phyloP scores from a whole-genome alignment of 1,140 invertebrate genomes.

The Delia radicum region DNA sequence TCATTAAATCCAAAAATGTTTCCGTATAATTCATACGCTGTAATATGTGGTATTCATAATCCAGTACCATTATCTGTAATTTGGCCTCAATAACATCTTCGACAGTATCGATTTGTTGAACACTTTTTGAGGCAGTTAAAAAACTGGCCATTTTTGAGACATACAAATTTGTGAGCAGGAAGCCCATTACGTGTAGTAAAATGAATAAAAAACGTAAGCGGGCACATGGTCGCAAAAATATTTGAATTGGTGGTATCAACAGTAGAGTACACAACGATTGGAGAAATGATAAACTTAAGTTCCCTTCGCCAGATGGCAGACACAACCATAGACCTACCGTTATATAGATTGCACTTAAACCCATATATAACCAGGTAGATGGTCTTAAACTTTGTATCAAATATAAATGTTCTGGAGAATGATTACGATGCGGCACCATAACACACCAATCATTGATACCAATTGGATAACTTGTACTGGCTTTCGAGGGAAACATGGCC shows the following conservation, averaged over 20 bases:
- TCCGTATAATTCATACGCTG: neutral
- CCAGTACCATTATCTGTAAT: slow-evolving; percentile 18
- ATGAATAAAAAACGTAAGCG: slow-evolving; percentile 41
- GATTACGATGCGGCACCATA: slow-evolving; percentile 44
- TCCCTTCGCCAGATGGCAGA: slow-evolving; percentile 33
- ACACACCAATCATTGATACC: slow-evolving; percentile 49
- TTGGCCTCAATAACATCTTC: slow-evolving; percentile 13
- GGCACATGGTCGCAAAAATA: slow-evolving; percentile 25
- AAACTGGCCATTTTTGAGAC: slow-evolving; percentile 46
- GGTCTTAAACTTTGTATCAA: slow-evolving; percentile 36
- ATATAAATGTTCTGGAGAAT: slow-evolving; percentile 35
- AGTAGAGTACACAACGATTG: slow-evolving; percentile 42
- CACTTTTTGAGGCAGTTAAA: slow-evolving; percentile 33
- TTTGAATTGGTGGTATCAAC: slow-evolving; percentile 31
- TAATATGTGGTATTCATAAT: neutral
- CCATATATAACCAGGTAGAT: slow-evolving; percentile 36
- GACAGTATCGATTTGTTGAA: neutral
- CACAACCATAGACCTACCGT: slow-evolving; percentile 40
- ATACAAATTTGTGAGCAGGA: slow-evolving; percentile 43
- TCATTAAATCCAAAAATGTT: neutral
- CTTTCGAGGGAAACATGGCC: slow-evolving; percentile 26
- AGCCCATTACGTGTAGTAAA: slow-evolving; percentile 37
- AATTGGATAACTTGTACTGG: slow-evolving; percentile 42
- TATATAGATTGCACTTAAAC: slow-evolving; percentile 34
- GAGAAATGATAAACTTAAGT: slow-evolving; percentile 39